Evolutionary conservation across 2,888 invertebrate species (phyloP), one percentile per base, ranked within the genome.

Genomic region (Conus canariensis): DNA sequence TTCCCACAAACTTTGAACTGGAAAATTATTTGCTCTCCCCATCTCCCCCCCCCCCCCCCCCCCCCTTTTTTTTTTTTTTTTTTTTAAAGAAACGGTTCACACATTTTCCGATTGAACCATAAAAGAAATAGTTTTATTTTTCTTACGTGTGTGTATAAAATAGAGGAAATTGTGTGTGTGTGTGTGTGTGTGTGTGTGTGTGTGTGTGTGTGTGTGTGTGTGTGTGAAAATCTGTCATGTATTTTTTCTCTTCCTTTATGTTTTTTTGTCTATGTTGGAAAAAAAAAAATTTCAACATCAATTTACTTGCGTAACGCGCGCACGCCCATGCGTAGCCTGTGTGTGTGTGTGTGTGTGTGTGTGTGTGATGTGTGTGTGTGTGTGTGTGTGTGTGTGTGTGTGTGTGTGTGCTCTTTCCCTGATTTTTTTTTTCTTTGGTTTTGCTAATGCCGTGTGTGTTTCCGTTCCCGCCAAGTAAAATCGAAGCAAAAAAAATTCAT

Each of bases 311-410:
- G 30, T 30, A 30, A 30, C 30, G 30, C 30, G 30, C n/a, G n/a
- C n/a, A n/a, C 30, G 30, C 2, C 30, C 30, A 30, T 30, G 30
- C 30, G 30, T 30, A 30, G 25, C n/a, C 16, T 19, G 74, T n/a
- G 25, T n/a, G 74, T 74, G 74, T 74, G 74, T n/a, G 19, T 74
- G 74, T n/a, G 74, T n/a, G 74, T 74, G 74, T n/a, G 74, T 74
- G 74, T 74, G 74, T 74, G 74, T 74, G n/a, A n/a, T 70, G 70
- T 70, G 74, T 87, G 64, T 87, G 64, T 87, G 16, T 30, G 56
- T 83, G 56, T 58, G 56, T 83, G 19, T 83, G 45, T 85, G 59
- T 85, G 59, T 60, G n/a, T 58, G 85, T 85, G 59, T 85, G 59
- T 59, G n/a, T 74, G 74, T 74, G n/a, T 74, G n/a, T 74, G 9